Percentiles rank a stretch among this genome's conserved stretches.
Conservation (phyloP, 1,140 invertebrate species). For the Ceratina australensis region DNA sequence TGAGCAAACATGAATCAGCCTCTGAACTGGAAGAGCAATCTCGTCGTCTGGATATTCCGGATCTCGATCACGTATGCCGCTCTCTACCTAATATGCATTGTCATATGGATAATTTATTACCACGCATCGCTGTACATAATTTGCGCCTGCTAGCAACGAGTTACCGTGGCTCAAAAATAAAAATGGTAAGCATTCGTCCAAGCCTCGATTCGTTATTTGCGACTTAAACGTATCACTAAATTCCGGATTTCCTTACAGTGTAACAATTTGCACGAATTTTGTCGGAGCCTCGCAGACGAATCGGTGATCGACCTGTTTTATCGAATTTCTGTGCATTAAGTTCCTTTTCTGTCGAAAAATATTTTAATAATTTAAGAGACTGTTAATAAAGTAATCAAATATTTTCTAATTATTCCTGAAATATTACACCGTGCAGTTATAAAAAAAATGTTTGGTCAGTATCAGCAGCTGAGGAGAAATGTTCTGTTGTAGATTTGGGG, state of each 20-base stretch:
- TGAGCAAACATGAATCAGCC: constrained; percentile 38
- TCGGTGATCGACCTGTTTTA: background rate
- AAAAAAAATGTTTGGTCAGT: constrained; percentile 11
- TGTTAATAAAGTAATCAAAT: constrained; percentile 21
- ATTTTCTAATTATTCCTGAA: background rate
- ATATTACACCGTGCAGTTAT: background rate
- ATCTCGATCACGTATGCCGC: constrained; percentile 64
- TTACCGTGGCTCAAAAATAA: background rate
- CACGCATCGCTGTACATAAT: constrained; percentile 67
- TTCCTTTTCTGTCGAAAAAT: background rate
- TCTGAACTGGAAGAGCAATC: constrained; percentile 28
- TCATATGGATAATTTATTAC: constrained; percentile 73
- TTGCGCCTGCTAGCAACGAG: constrained; percentile 62
- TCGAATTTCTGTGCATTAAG: too few species aligned
- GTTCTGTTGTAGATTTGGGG: background rate
- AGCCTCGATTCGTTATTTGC: background rate
- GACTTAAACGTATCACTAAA: background rate
- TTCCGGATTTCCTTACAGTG: constrained; percentile 18
- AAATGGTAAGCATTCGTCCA: constrained; percentile 17
- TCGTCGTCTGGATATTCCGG: constrained; percentile 63
- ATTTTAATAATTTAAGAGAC: background rate
- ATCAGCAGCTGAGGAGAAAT: background rate
- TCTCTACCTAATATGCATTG: constrained; percentile 61
- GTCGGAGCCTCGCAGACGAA: background rate
- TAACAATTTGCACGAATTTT: background rate